phyloP scores from a whole-genome alignment of 2,797 vertebrate genomes.

The Molossus alvarezi region DNA sequence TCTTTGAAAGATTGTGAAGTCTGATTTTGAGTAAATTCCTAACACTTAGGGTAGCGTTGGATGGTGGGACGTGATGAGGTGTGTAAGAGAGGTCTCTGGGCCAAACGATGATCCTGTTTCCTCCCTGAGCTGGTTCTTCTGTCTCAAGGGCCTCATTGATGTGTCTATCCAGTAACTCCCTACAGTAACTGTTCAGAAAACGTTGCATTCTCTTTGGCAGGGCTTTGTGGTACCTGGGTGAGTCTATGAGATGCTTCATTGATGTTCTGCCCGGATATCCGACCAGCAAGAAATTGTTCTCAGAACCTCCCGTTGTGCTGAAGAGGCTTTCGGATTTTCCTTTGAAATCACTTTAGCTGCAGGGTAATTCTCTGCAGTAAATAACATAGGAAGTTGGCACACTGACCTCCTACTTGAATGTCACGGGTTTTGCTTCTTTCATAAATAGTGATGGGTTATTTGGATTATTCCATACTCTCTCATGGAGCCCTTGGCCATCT shows the following conservation, averaged over 20 bases:
- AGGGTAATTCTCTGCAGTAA: slow-evolving; percentile 31
- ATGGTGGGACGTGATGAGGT: not conserved
- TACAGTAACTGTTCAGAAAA: not conserved
- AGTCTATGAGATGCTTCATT: not conserved
- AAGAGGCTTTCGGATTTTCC: slow-evolving; percentile 37
- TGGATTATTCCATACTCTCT: not conserved
- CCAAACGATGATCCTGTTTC: fast-evolving
- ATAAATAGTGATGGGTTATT: not conserved
- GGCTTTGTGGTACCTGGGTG: not conserved
- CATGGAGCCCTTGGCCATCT: not conserved
- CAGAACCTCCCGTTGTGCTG: slow-evolving; percentile 10
- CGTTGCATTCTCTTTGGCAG: not conserved
- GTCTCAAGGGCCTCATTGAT: fast-evolving
- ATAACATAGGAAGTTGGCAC: slow-evolving; percentile 36
- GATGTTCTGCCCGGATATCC: not conserved
- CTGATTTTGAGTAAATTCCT: not conserved
- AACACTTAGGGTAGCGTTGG: not conserved
- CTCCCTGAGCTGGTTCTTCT: not conserved
- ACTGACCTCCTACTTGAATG: slow-evolving; percentile 61
- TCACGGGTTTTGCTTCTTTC: not conserved
- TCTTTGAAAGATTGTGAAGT: not conserved
- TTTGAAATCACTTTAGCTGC: slow-evolving; percentile 56
- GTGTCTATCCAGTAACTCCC: not conserved
- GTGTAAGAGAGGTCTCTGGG: not conserved
- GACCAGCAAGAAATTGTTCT: slow-evolving; percentile 5